phyloP scores from a whole-genome alignment of 37 sponge, comb jelly and placozoan genomes.

The Agelas oroides region DNA sequence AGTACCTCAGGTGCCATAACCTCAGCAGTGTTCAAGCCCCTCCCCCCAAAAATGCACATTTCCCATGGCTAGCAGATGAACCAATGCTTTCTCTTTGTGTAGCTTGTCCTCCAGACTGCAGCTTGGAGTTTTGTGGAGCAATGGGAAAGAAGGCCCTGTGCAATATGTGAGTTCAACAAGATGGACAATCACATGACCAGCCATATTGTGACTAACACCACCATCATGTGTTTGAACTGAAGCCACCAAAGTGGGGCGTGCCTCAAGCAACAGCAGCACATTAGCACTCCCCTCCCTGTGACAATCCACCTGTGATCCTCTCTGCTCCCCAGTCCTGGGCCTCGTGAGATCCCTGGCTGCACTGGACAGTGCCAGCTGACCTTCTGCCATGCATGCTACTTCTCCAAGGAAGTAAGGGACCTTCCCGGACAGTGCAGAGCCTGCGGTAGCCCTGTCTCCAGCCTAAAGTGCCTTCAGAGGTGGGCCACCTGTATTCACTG shows the following conservation, averaged over 20 bases:
- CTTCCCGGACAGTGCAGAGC: neutral
- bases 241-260: no score
- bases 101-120: slow-evolving; percentile 16
- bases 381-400: slow-evolving; percentile 25
- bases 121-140: slow-evolving; percentile 7
- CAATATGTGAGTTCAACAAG: slow-evolving; percentile 9
- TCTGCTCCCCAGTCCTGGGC: neutral
- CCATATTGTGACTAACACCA: no score
- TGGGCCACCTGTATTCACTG: slow-evolving; percentile 18
- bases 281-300: no score
- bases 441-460: slow-evolving; percentile 23
- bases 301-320: no score
- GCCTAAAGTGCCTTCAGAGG: neutral
- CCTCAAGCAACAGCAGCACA: no score
- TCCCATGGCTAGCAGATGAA: no score
- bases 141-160: slow-evolving; percentile 4
- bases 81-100: no score
- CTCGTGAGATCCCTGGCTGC: slow-evolving; percentile 22
- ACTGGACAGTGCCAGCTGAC: slow-evolving; percentile 25
- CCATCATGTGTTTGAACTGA: no score
- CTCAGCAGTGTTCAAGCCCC: no score
- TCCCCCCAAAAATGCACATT: no score
- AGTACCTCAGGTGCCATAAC: no score
- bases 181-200: no score
- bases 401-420: neutral